Percentiles rank a stretch among this genome's conserved stretches.
These are phyloP conservation scores for Sinocyclocheilus anshuiensis DNA, from an alignment of 2,113 vertebrate genomes.

Conservation along the genomic window DNA sequence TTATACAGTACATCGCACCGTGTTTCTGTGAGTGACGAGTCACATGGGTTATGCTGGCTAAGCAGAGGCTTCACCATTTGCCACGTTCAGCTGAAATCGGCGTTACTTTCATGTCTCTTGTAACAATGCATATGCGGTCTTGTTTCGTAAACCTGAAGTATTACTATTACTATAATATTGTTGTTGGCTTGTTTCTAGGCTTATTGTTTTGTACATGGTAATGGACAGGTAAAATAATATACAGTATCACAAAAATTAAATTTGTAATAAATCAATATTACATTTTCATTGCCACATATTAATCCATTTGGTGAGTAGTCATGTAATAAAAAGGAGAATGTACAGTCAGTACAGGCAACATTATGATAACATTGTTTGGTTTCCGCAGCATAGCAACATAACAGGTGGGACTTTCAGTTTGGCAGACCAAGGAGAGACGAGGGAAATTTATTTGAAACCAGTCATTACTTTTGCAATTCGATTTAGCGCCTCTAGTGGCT, in stretches of 20 bases:
- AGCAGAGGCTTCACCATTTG: too few relatives aligned
- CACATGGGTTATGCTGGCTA: too few relatives aligned
- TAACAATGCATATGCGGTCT: neutral
- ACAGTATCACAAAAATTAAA: neutral
- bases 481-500: conserved; percentile 6
- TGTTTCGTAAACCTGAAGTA: neutral
- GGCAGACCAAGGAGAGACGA: neutral
- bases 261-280: neutral
- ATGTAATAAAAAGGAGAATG: neutral
- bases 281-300: neutral
- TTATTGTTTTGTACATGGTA: neutral
- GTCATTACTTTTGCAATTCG: neutral
- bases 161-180: neutral
- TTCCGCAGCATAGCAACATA: neutral
- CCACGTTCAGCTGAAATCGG: neutral
- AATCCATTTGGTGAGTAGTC: neutral
- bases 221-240: neutral
- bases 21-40: too few relatives aligned
- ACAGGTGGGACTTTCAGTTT: neutral
- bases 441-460: neutral
- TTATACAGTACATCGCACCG: too few relatives aligned
- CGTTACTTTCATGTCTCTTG: neutral
- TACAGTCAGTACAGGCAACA: neutral
- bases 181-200: neutral
- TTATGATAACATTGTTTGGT: neutral